Percentiles rank a stretch among this genome's conserved stretches.
These are phyloP conservation scores for Carcina quercana DNA, from an alignment of 2,888 invertebrate genomes.

Conservation along the genomic window DNA sequence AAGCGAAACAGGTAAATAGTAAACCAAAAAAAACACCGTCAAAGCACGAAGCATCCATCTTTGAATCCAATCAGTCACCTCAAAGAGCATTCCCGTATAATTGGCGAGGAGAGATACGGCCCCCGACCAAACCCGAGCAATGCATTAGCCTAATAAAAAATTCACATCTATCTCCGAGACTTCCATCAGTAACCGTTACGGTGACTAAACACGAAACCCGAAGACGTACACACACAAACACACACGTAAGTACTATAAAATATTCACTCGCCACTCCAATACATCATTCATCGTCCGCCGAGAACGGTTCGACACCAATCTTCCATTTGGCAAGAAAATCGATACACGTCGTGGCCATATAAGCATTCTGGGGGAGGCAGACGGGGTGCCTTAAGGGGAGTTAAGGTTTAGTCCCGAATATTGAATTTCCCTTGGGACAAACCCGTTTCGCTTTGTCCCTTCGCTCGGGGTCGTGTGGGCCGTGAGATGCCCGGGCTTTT, in stretches of 20 bases:
- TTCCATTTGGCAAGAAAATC: constrained; percentile 75
- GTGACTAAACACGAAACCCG: constrained; percentile 58
- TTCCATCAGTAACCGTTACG: constrained; percentile 57
- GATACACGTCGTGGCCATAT: constrained; percentile 75
- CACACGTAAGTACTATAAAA: too few relatives aligned
- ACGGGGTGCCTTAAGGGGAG: constrained; percentile 72
- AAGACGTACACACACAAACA: constrained; percentile 43
- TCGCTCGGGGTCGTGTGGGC: constrained; percentile 70
- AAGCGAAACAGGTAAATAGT: too few relatives aligned
- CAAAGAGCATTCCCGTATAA: constrained; percentile 53
- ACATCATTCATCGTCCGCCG: constrained; percentile 72
- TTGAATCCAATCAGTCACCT: constrained; percentile 57
- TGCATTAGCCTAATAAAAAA: constrained; percentile 68
- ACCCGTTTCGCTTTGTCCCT: constrained; percentile 75
- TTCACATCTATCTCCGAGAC: constrained; percentile 56
- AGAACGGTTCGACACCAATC: constrained; percentile 73
- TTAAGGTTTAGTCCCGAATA: constrained; percentile 76
- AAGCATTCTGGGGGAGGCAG: constrained; percentile 72
- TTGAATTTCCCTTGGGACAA: constrained; percentile 76
- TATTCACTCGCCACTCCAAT: constrained; percentile 65
- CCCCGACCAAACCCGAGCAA: constrained; percentile 26
- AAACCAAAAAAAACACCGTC: too few relatives aligned
- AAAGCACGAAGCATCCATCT: constrained; percentile 31
- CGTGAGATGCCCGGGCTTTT: constrained; percentile 59
- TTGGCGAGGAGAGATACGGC: constrained; percentile 40